Evolutionary conservation across 2,797 vertebrate genomes (phyloP), one percentile per base, ranked within the genome.

Genomic region (Neosilurus hyrtlii): DNA sequence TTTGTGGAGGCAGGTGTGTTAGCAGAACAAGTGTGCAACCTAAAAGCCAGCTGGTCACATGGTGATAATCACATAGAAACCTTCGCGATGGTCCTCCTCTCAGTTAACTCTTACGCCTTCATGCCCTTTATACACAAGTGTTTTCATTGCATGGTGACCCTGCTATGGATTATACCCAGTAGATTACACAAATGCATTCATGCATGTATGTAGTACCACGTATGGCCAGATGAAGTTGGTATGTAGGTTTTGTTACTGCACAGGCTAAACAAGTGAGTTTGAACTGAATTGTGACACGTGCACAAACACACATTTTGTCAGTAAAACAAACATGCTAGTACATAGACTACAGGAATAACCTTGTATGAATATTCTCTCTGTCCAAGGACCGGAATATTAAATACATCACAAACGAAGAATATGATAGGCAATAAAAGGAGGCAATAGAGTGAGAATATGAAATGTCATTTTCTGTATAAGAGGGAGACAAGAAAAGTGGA

Each of bases 331-430:
- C 12, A 61, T 76, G 71, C 24, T 37, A 59, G 43, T 24, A 49
- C 24, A 4, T 59, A 51, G 22, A 16, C 10, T 74, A 61, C 57
- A 79, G 24, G 56, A 74, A 63, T 61, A 84, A 79, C 56, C 77
- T 83, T 49, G 65, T 52, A 26, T 65, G 67, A 52, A 65, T 65
- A 52, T 65, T 52, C 4, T 63, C 16, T 84, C 70, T 14, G 24
- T 57, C 56, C 68, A 85, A 67, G 68, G 76, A 77, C 78, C 56
- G 35, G 56, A 82, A 83, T 57, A 81, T 35, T 70, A 43, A 67
- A 77, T 61, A 24, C 68, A 80, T 70, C 70, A 76, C 59, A 80
- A 84, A 83, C 9, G 24, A 76, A 86, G 81, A 82, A 78, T 70
- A 67, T 18, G 51, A 68, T 22, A n/a, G 57, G 74, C 67, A 74